These are phyloP conservation scores for Symphodus melops DNA, from an alignment of 2,113 vertebrate genomes.

Conservation along the genomic window DNA sequence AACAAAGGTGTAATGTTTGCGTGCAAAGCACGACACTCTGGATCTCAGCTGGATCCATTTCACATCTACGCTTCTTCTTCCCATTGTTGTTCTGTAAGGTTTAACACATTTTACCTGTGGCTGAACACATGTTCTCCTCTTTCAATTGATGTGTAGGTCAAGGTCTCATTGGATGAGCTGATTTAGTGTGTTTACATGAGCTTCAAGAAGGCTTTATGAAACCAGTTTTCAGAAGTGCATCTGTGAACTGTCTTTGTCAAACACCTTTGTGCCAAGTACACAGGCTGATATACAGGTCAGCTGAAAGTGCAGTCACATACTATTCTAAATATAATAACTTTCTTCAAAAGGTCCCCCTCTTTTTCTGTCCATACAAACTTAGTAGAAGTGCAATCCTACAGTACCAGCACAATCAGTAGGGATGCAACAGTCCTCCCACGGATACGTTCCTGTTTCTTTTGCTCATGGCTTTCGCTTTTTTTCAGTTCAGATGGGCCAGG, in stretches of 20 bases:
- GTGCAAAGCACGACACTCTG: neutral
- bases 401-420: neutral
- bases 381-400: slow-evolving; percentile 1
- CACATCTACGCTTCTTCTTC: neutral
- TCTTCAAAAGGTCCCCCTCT: too few relatives aligned
- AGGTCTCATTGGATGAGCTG: neutral
- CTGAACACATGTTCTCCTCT: neutral
- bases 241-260: neutral
- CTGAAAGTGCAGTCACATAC: neutral
- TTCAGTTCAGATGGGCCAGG: too few relatives aligned
- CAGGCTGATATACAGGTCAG: neutral
- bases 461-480: too few relatives aligned
- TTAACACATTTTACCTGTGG: neutral
- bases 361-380: slow-evolving; percentile 1
- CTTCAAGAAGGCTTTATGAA: neutral
- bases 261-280: neutral
- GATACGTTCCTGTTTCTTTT: too few relatives aligned
- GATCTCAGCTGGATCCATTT: too few relatives aligned
- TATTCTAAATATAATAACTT: too few relatives aligned
- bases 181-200: neutral
- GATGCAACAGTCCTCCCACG: too few relatives aligned
- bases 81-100: neutral
- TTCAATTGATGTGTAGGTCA: neutral
- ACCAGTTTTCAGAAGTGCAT: neutral
- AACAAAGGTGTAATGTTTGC: neutral